These are phyloP conservation scores for Myodes glareolus DNA, from an alignment of 2,113 vertebrate species.

Conservation along the genomic window DNA sequence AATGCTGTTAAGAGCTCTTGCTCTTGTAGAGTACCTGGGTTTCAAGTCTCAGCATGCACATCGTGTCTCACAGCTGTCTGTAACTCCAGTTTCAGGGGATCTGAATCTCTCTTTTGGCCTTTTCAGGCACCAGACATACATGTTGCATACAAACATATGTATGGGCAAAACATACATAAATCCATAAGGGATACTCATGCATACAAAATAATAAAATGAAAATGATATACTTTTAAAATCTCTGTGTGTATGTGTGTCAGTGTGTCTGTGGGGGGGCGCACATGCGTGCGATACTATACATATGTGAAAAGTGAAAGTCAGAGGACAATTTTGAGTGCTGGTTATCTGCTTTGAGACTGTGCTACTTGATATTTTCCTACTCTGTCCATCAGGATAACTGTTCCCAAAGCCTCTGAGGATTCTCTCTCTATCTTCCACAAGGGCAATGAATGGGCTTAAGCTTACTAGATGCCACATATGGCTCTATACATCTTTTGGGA, in stretches of 20 bases:
- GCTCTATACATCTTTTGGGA: neutral
- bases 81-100: neutral
- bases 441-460: neutral
- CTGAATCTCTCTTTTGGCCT: neutral
- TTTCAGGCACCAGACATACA: neutral
- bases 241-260: neutral
- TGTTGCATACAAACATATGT: neutral
- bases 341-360: neutral
- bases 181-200: neutral
- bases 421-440: neutral
- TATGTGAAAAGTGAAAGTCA: neutral
- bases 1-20: neutral
- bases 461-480: neutral
- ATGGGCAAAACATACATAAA: neutral
- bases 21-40: neutral
- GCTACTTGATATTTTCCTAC: neutral
- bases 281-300: no score
- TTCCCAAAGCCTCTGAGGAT: neutral
- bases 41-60: neutral
- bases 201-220: neutral
- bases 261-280: no score
- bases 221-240: neutral
- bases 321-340: neutral
- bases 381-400: neutral
- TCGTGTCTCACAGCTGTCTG: no score